Evolutionary conservation across 2,888 invertebrate species (phyloP).

Genomic region (Drosophila paracracens): DNA sequence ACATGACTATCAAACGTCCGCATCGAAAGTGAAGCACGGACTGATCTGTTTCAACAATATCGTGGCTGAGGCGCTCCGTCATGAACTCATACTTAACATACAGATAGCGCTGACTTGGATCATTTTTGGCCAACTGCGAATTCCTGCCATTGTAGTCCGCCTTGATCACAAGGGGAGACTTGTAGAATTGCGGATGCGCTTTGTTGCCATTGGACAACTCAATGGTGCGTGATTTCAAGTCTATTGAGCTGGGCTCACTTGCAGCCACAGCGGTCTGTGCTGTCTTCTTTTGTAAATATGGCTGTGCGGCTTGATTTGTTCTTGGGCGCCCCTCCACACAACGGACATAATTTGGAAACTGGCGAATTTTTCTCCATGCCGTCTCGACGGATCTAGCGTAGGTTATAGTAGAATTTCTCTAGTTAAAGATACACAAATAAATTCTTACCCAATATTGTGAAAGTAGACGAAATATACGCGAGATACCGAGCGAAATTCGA

Average conservation of each 20-base stretch:
- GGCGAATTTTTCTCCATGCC: conserved; percentile 32
- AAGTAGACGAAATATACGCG: conserved; percentile 53
- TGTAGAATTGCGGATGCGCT: conserved; percentile 63
- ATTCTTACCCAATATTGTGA: conserved; percentile 46
- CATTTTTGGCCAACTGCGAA: conserved; percentile 57
- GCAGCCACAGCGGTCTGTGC: neutral
- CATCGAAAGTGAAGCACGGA: conserved; percentile 61
- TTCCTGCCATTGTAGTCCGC: conserved; percentile 53
- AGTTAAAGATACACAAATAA: neutral
- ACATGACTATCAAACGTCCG: conserved; percentile 71
- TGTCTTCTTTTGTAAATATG: neutral
- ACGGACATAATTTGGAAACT: conserved; percentile 36
- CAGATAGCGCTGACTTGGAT: conserved; percentile 64
- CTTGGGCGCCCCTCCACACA: conserved; percentile 23
- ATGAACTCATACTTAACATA: conserved; percentile 72
- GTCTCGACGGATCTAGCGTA: conserved; percentile 42
- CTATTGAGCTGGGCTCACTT: conserved; percentile 3
- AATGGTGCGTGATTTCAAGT: conserved; percentile 49
- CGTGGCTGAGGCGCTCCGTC: conserved; percentile 63
- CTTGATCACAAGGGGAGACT: conserved; percentile 52
- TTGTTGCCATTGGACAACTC: conserved; percentile 58
- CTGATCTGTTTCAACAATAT: conserved; percentile 23
- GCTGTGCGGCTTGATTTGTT: neutral
- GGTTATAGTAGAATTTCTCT: neutral
- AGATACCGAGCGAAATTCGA: conserved; percentile 19